phyloP scores from a whole-genome alignment of 2,888 invertebrate genomes.

The Agonopterix heracliana region DNA sequence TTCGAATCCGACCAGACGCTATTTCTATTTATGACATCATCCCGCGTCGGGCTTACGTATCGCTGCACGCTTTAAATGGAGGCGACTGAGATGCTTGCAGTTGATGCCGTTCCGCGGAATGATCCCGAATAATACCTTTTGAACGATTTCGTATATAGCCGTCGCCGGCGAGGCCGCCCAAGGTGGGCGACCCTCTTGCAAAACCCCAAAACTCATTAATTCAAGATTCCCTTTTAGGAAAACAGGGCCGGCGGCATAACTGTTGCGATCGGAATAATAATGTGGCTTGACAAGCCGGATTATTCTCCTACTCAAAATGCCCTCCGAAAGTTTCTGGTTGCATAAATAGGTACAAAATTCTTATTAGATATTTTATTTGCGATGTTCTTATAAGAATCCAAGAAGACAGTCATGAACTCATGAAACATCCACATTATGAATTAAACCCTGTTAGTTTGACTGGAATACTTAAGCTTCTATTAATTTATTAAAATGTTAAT shows the following conservation, averaged over 20 bases:
- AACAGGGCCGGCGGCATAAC: slow-evolving; percentile 47
- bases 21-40: slow-evolving; percentile 79
- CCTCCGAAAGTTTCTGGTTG: not conserved
- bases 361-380: not conserved
- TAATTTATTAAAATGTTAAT: not conserved
- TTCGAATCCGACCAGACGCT: slow-evolving; percentile 58
- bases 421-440: no score
- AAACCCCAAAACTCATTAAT: slow-evolving; percentile 64
- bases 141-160: slow-evolving; percentile 55
- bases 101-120: slow-evolving; percentile 70
- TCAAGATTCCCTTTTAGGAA: slow-evolving; percentile 70
- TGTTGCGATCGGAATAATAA: slow-evolving; percentile 54
- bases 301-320: slow-evolving; percentile 8
- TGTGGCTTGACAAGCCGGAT: slow-evolving; percentile 27
- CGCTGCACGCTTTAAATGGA: slow-evolving; percentile 78
- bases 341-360: not conserved
- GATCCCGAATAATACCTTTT: slow-evolving; percentile 69
- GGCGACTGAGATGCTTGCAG: slow-evolving; percentile 70
- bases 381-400: not conserved
- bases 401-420: no score
- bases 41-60: slow-evolving; percentile 73
- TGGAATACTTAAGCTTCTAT: not conserved
- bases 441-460: not conserved
- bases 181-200: slow-evolving; percentile 54
- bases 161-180: slow-evolving; percentile 35